Evolutionary conservation across 2,797 vertebrate species (phyloP), one percentile per base, ranked within the genome.

Genomic region (Cyprinodon diabolis): DNA sequence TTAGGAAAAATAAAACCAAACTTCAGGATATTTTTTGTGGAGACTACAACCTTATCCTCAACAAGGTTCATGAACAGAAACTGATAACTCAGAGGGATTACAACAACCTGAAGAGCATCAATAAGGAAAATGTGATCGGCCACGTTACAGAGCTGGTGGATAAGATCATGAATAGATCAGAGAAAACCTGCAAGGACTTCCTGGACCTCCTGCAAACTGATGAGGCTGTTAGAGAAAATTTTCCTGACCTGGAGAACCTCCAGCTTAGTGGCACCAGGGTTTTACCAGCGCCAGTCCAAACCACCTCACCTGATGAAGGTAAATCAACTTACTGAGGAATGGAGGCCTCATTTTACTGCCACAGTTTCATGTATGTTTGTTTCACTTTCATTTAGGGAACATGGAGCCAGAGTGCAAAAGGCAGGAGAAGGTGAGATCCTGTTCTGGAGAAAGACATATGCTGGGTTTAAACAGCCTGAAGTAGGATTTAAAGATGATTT

Each of bases 81-180:
- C 74, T 94, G 45, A 87, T 95, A 23, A 92, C 86, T 1, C 0
- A 0, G 0, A 90, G 92, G 0, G 93, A 94, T 1, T 94, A 94
- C 86, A 68, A 0, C 19, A 92, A 84, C n/a, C 84, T 94, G 0
- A 85, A 63, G 14, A 72, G 57, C 68, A 83, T 72, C 71, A 49
- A 37, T 19, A 56, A 30, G 14, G 72, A 58, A 30, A 10, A 79
- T 3, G 55, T 15, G 0, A 87, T 84, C 55, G 86, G 57, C 0
- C 85, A 87, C 14, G 55, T 87, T 1, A 17, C 69, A 1, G 57
- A 74, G 8, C 84, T 95, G 0, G 67, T 95, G 69, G 94, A 95
- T 75, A 94, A 86, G 56, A 69, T 95, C 13, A 80, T 92, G 58
- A 54, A 51, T 69, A 91, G 92, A 80, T 91, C 91, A 68, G 90